Base-by-base conservation (phyloP, 2,888 invertebrate species). In the Anoplius nigerrimus region DNA sequence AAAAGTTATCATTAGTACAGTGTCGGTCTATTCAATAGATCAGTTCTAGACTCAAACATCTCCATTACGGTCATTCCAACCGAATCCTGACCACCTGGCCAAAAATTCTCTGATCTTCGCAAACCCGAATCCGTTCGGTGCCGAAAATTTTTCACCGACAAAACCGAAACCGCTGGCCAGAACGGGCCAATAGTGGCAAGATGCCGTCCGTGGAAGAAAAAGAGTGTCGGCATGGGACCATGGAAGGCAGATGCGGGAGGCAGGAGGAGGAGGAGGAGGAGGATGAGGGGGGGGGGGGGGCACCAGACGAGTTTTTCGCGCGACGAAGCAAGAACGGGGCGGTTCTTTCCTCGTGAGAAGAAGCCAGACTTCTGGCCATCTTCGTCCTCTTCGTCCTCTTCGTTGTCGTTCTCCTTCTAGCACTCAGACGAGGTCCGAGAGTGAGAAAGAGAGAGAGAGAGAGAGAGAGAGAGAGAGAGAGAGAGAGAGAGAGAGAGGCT, bases 231-330 rank as follows among this genome's bases (percentile, higher is more conserved):
- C 65, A 51, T 68, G 27, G 58, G 22, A 51, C 11, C n/a, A 48
- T 45, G 67, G 62, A 48, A 46, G 54, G 16, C n/a, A n/a, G n/a
- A n/a, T n/a, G n/a, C n/a, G 27, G 6, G 57, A 43, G 22, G 48
- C 16, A 58, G 13, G 42, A 42, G 42, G 42, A 42, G 42, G 42
- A 42, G 42, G 42, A n/a, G 42, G 6, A 42, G 42, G 53, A 54
- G 64, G 22, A 42, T 48, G 66, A 69, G 55, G 55, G 60, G 53
- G 68, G 63, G 68, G 66, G 64, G 61, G 60, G 62, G 73, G 72
- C 76, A 60, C 78, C 79, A 83, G 82, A 84, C 84, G 76, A 82
- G 84, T 84, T 84, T 84, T 83, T 84, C 83, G 72, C 76, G 72
- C 62, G 74, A 22, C 42, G 52, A 58, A 43, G 72, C 72, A 73